phyloP scores from a whole-genome alignment of 2,888 invertebrate genomes.

The Oscheius sp. region DNA sequence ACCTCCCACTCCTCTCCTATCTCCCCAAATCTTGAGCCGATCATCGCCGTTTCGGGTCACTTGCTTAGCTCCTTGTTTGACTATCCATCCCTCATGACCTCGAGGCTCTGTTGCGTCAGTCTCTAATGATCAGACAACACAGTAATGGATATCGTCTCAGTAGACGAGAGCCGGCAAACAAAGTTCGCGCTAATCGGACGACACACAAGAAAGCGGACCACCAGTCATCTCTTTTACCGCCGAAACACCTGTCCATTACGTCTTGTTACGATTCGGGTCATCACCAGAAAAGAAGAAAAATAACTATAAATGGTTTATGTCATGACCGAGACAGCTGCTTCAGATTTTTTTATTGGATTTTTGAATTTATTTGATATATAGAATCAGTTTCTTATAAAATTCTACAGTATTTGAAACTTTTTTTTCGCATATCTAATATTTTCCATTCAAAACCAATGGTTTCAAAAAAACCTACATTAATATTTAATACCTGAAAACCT shows the following conservation, averaged over 20 bases:
- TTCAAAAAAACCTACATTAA: too few species aligned
- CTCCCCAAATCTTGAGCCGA: conserved; percentile 27
- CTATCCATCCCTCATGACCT: conserved; percentile 3
- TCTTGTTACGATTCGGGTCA: conserved; percentile 1
- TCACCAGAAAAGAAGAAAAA: neutral
- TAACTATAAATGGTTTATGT: too few species aligned
- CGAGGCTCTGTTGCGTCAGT: conserved; percentile 18
- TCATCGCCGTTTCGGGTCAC: conserved; percentile 23
- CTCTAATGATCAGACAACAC: conserved; percentile 28
- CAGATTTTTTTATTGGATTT: neutral
- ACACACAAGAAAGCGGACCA: neutral
- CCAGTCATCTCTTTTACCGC: too few species aligned
- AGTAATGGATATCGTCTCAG: conserved; percentile 17
- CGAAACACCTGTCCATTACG: conserved; percentile 26
- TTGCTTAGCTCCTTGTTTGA: neutral
- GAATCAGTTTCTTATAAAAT: too few species aligned
- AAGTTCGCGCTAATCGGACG: conserved; percentile 25
- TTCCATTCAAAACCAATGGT: too few species aligned
- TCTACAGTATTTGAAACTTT: too few species aligned
- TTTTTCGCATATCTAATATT: too few species aligned
- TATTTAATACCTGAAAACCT: too few species aligned
- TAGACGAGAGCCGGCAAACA: conserved; percentile 6
- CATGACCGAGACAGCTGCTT: too few species aligned
- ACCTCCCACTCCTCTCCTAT: too few species aligned
- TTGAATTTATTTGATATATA: too few species aligned